A percentile compares a stretch with the other conserved stretches of the same genome.
These are phyloP conservation scores for Setipinna tenuifilis DNA, from an alignment of 2,797 vertebrate genomes.

Conservation along the genomic window DNA sequence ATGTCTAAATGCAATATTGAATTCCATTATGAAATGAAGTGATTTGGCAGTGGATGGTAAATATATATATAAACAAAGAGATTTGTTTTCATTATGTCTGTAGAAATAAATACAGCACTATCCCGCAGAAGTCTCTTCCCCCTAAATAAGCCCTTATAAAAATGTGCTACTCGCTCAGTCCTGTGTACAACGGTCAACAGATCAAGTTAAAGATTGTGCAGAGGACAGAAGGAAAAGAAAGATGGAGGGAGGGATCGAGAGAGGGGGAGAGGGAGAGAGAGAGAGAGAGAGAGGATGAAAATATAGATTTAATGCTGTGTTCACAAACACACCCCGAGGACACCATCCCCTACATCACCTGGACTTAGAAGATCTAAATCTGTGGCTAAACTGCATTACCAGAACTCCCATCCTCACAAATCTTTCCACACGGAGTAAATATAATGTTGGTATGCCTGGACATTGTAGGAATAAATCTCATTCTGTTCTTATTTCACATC, in stretches of 20 bases:
- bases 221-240: not conserved
- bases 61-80: conserved; percentile 20
- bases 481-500: not conserved
- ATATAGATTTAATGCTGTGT: not conserved
- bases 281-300: not conserved
- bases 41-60: conserved; percentile 11
- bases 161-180: not conserved
- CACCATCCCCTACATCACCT: not conserved
- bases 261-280: not conserved
- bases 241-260: not conserved
- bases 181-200: not conserved
- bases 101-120: not conserved
- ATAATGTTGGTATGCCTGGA: not conserved
- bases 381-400: not conserved
- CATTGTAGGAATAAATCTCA: not conserved
- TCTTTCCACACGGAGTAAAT: not conserved
- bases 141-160: not conserved
- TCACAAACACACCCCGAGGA: not conserved
- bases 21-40: conserved; percentile 26
- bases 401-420: not conserved
- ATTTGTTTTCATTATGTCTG: conserved; percentile 18
- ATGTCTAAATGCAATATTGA: conserved; percentile 23
- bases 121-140: not conserved
- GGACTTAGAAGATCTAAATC: not conserved
- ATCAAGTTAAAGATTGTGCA: not conserved